Evolutionary conservation across 2,797 vertebrate genomes (phyloP).

Genomic region (Hybognathus amarus): DNA sequence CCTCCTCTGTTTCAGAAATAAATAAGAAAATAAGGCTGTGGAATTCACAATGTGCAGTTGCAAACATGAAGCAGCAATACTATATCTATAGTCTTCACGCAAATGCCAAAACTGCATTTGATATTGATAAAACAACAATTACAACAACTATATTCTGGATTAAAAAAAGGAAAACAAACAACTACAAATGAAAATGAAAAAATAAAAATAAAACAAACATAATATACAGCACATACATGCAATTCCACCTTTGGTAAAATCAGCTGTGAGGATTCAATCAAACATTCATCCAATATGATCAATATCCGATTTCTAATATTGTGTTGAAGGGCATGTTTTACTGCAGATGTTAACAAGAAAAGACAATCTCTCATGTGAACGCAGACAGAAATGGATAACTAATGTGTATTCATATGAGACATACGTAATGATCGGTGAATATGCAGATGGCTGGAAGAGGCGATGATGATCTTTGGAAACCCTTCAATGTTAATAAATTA

Average conservation of each 20-base stretch:
- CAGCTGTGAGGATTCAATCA: slow-evolving; percentile 88
- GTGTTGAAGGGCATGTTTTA: slow-evolving; percentile 82
- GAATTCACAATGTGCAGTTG: slow-evolving; percentile 98
- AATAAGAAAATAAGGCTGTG: slow-evolving; percentile 99
- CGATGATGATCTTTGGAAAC: slow-evolving; percentile 35
- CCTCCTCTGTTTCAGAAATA: slow-evolving; percentile 99
- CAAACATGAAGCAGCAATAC: slow-evolving; percentile 91
- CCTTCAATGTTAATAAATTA: slow-evolving; percentile 52
- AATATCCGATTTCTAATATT: slow-evolving; percentile 85
- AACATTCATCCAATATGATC: slow-evolving; percentile 72
- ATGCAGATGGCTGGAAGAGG: slow-evolving; percentile 50
- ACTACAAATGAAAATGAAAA: slow-evolving; percentile 66
- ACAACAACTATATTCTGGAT: slow-evolving; percentile 87
- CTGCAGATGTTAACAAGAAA: slow-evolving; percentile 62
- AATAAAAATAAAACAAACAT: slow-evolving; percentile 73
- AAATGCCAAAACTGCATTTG: slow-evolving; percentile 87
- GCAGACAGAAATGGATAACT: slow-evolving; percentile 48
- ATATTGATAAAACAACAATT: slow-evolving; percentile 85
- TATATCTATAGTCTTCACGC: slow-evolving; percentile 90
- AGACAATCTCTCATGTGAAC: slow-evolving; percentile 58
- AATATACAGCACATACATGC: slow-evolving; percentile 99
- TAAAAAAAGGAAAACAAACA: slow-evolving; percentile 69
- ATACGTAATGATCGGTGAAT: slow-evolving; percentile 46
- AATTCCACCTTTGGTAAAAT: slow-evolving; percentile 88
- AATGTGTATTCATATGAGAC: slow-evolving; percentile 30